Conservation (phyloP, 2,113 vertebrate species). For the Gnathonemus echidnorhynchus region DNA sequence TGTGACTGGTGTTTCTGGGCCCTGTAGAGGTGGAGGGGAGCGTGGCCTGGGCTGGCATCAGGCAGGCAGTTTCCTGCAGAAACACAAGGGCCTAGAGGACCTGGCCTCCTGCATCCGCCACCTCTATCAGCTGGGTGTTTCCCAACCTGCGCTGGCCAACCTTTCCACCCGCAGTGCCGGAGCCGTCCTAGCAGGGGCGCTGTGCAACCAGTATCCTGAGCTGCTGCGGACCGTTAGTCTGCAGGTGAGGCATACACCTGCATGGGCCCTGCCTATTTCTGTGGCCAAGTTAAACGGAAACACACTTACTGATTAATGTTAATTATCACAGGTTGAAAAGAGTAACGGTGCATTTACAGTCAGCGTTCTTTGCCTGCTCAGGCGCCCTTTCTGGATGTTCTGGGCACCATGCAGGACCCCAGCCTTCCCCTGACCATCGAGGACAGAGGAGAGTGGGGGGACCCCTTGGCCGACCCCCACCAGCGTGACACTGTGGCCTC, state of each 20-base stretch:
- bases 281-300: neutral
- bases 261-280: neutral
- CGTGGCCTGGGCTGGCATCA: conserved; percentile 79
- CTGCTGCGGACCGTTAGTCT: conserved; percentile 71
- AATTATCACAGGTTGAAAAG: neutral
- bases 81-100: conserved; percentile 77
- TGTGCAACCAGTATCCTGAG: conserved; percentile 76
- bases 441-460: conserved; percentile 92
- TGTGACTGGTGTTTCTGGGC: conserved; percentile 1
- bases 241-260: conserved; percentile 58
- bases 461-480: conserved; percentile 65
- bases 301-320: neutral
- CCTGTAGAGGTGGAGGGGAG: conserved; percentile 86
- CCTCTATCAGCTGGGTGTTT: conserved; percentile 73
- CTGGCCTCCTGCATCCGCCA: conserved; percentile 73
- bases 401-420: conserved; percentile 80
- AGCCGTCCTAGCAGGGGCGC: conserved; percentile 78
- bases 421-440: conserved; percentile 80
- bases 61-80: conserved; percentile 68
- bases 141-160: conserved; percentile 66
- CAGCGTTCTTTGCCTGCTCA: conserved; percentile 37
- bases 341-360: neutral
- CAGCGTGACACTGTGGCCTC: conserved; percentile 69
- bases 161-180: conserved; percentile 81
- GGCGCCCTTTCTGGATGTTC: conserved; percentile 91